phyloP scores from a whole-genome alignment of 2,888 invertebrate genomes.

The Eupithecia abbreviata region DNA sequence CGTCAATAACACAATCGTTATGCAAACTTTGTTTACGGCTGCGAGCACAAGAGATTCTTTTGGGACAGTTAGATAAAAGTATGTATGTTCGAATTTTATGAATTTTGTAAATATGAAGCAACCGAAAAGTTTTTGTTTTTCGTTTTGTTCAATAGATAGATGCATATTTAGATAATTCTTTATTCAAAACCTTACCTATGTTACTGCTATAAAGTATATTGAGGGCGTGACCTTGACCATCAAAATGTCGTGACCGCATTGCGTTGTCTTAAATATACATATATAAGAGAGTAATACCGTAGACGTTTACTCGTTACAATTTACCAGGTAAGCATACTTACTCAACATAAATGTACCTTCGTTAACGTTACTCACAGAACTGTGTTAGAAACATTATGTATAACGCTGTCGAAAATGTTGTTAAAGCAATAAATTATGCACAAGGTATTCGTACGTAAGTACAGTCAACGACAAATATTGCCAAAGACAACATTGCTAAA shows the following conservation, averaged over 20 bases:
- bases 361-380: neutral
- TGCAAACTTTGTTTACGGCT: conserved; percentile 44
- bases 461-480: neutral
- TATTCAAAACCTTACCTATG: neutral
- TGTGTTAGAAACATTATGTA: neutral
- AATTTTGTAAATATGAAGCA: neutral
- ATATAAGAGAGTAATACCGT: neutral
- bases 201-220: neutral
- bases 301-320: neutral
- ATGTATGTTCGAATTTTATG: neutral
- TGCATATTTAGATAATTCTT: neutral
- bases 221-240: neutral
- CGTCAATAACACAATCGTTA: conserved; percentile 37
- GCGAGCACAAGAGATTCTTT: conserved; percentile 6
- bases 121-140: neutral
- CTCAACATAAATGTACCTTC: neutral
- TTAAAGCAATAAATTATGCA: neutral
- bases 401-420: neutral
- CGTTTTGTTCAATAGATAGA: neutral
- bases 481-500: neutral
- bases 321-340: neutral
- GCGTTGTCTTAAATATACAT: neutral
- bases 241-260: neutral
- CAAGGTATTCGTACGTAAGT: neutral
- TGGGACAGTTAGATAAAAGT: neutral